Evolutionary conservation across 2,113 vertebrate species (phyloP).

Genomic region (Isichthys henryi): DNA sequence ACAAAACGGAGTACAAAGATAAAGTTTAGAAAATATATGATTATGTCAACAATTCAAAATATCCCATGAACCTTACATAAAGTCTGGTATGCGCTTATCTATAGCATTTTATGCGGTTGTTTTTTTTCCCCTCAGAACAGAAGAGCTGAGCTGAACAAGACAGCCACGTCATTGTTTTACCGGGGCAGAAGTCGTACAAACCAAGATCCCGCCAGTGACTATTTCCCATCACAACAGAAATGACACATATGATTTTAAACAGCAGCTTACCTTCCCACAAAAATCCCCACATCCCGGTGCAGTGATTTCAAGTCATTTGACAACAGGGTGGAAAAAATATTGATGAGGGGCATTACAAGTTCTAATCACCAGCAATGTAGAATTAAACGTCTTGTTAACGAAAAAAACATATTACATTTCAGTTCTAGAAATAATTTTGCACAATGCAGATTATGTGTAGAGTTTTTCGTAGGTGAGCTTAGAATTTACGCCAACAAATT

Average conservation of each 20-base stretch:
- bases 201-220: slow-evolving; percentile 2
- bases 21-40: neutral
- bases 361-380: neutral
- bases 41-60: neutral
- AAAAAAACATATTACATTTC: neutral
- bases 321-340: neutral
- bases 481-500: neutral
- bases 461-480: neutral
- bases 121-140: neutral
- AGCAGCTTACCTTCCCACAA: neutral
- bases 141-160: neutral
- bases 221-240: slow-evolving; percentile 15
- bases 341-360: neutral
- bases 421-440: neutral
- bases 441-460: neutral
- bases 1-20: neutral
- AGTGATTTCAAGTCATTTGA: neutral
- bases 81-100: neutral
- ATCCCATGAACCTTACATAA: neutral
- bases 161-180: slow-evolving; percentile 11
- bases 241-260: neutral
- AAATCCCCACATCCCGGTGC: neutral
- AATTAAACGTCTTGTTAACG: neutral
- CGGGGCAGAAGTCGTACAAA: neutral
- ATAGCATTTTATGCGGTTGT: neutral